Base-by-base conservation (phyloP, 2,113 vertebrate genomes). In the Austrofundulus limnaeus region DNA sequence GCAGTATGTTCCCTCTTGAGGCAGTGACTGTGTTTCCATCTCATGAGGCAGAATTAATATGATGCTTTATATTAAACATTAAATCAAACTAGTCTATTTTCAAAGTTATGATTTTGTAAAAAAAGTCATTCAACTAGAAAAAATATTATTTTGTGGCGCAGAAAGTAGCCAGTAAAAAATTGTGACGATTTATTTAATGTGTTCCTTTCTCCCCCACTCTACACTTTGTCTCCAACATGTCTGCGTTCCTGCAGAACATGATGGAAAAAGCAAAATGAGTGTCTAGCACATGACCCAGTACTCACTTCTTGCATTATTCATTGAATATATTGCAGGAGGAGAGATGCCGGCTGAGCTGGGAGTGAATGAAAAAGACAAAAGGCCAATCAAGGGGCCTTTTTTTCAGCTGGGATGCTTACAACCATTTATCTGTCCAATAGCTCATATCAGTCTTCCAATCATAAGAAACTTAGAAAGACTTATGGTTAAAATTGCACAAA, bases 31-130 rank as follows among this genome's bases (percentile, higher is more conserved):
- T 75, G 77, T 66, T 71, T 54, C 67, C 20, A 68, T 81, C 52
- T 73, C 66, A 75, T 65, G 34, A 52, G 67, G 60, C 49, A 34
- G 42, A 78, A 87, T 86, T 79, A 85, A 85, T 63, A 76, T 48
- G 50, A 76, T 69, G 63, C 39, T 71, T 66, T 49, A 64, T 56
- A 57, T n/a, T 34, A 79, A 72, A 68, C 53, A 64, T 73, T 81
- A 71, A 80, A 70, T 82, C 64, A 82, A 66, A 77, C 21, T 52
- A 73, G 61, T 57, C 67, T 71, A 47, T 75, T 76, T 79, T 72
- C 53, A 75, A 85, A 78, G 61, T 61, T 46, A 71, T 68, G 53
- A 79, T 74, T 74, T 64, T 72, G 42, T 75, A 38, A 34, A 10
- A 8, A 41, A 77, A 85, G 74, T 48, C 41, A 83, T 59, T 60